Evolutionary conservation across 1,140 invertebrate species (phyloP), one percentile per base, ranked within the genome.

Genomic region (Drosophila pseudoananassae): DNA sequence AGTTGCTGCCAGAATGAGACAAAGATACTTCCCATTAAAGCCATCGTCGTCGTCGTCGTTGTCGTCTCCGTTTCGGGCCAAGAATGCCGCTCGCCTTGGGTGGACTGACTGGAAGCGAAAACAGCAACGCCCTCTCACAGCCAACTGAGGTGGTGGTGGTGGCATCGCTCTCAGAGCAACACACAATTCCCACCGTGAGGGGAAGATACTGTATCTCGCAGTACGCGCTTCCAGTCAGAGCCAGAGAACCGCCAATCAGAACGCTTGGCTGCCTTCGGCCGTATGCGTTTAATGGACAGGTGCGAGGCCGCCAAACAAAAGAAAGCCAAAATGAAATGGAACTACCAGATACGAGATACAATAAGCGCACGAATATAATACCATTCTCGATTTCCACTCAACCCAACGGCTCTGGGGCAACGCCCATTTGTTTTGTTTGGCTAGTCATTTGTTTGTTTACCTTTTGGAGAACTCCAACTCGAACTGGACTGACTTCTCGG

Each of bases 401-500:
- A 59, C 50, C 56, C 29, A 49, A 10, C 9, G 9, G 33, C 33
- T 36, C 33, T 36, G 55, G 40, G 78, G 83, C 38, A 58, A 78
- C 83, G 83, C 83, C 83, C 83, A 72, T 76, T 87, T 87, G 83
- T 87, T 87, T 87, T 87, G 75, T 82, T 80, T 81, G 74, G 68
- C 64, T 83, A 70, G 81, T 79, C 66, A 80, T 80, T 56, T 87
- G 82, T 85, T 85, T 85, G 78, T 78, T 85, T 85, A 81, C 71
- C 49, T 87, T 82, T 87, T 61, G 9, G 9, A 15, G 40, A 55
- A 59, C 59, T 58, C 54, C 7, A 36, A n/a, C 14, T 58, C 54
- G 33, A 36, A n/a, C 14, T 43, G 14, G 40, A 43, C 40, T 53
- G 69, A 70, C 74, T 70, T 69, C 56, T 45, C 33, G 31, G 59